Evolutionary conservation across 1,140 invertebrate species (phyloP), one percentile per base, ranked within the genome.

Genomic region (Ericerus pela): DNA sequence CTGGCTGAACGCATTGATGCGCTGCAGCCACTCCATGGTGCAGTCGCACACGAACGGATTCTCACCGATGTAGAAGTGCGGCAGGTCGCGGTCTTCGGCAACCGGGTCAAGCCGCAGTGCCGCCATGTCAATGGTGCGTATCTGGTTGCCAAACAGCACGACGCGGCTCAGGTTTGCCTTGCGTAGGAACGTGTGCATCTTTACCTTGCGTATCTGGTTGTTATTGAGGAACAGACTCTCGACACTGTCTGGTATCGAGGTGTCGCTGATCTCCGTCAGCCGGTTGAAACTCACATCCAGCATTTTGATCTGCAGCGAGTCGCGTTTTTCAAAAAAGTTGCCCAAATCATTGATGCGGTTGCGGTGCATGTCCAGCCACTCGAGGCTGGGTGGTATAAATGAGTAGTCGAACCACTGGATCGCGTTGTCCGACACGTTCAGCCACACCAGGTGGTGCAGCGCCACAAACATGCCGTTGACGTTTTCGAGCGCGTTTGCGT

Each of bases 401-500:
- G 84, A 79, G 68, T 92, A 94, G 70, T 94, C 89, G 72, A 95
- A 94, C 79, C 83, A 83, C 62, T 86, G 78, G 61, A 95, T 74
- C 64, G 82, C 79, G 73, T 95, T 95, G 71, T 90, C 86, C 27
- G 87, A 91, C 58, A 93, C 82, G 72, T 94, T 95, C 27, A 95
- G 71, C 87, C 87, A 91, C 60, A 88, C 72, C 43, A 95, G 71
- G 61, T 80, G 82, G 1, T 82, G 78, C 64, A 91, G 79, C 62
- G 88, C 82, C 59, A 79, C 79, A 68, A 94, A 92, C 26, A 90
- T 73, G 4, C 84, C 85, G 66, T 82, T 85, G 53, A 94, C 88
- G 64, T 92, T 86, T 12, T 78, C 80, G 22, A 94, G 70, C 59
- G 80, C 75, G 71, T 95, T 95, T 18, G 82, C 82, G 69, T 94